These are phyloP conservation scores for Platysteira castanea DNA, from an alignment of 2,113 vertebrate genomes.

Conservation along the genomic window DNA sequence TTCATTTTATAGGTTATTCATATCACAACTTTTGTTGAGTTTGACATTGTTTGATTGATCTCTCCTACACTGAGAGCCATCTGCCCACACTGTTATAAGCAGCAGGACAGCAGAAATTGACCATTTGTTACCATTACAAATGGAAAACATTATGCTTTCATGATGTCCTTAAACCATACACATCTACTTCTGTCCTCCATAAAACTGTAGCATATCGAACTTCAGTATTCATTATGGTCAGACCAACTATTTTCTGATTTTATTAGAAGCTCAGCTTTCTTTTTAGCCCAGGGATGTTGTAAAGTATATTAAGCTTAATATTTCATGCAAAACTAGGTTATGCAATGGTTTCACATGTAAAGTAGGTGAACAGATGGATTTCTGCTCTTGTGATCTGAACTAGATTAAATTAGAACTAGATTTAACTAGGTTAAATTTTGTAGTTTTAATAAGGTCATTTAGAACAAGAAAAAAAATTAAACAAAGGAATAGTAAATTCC, in stretches of 20 bases:
- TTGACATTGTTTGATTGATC: neutral
- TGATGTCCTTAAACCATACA: neutral
- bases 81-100: neutral
- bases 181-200: neutral
- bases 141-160: neutral
- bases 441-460: neutral
- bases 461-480: neutral
- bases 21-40: neutral
- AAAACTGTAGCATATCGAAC: accelerated
- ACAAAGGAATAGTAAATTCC: neutral
- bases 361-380: slow-evolving; percentile 42
- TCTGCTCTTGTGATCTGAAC: neutral
- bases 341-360: neutral
- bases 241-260: neutral
- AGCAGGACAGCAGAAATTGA: neutral
- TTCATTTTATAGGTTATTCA: neutral
- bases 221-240: neutral
- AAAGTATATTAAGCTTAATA: neutral
- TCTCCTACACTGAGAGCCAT: neutral
- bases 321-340: neutral
- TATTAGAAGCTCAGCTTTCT: neutral
- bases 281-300: neutral
- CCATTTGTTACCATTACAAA: neutral
- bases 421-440: neutral
- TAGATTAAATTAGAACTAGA: neutral